Base-by-base conservation (phyloP, 2,888 invertebrate species). In the Apamea epomidion region DNA sequence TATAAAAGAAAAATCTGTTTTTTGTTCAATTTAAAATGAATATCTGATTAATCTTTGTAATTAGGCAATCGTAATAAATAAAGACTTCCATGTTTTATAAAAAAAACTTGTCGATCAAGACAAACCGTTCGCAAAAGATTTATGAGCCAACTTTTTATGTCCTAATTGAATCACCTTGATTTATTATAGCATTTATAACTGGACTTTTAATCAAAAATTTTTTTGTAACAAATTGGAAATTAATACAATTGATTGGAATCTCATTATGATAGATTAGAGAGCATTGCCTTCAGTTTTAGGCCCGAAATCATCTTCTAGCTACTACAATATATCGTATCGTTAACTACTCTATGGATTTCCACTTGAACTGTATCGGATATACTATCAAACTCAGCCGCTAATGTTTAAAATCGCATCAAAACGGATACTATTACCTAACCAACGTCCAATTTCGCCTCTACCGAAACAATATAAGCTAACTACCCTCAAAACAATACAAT, bases 91-190 rank as follows among this genome's bases (percentile, higher is more conserved):
- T n/a, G 21, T 82, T 74, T 51, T 51, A 67, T 37, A 74, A 60
- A 69, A 82, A 58, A 69, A 83, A 64, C 29, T 58, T 54, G 62
- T 77, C 69, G 64, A 83, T 83, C 64, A 78, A 84, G 62, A 71
- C 69, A 68, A 51, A 64, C 42, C 32, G 58, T 65, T 70, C 37
- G 58, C 6, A 58, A 83, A 64, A 84, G 70, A 70, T 85, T 83
- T 70, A 80, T 42, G 81, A 14, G 16, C 29, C 58, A 70, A 70
- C 51, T 73, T 81, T 64, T 74, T 68, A 25, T 60, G 37, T 74
- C 69, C 45, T 85, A 85, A 81, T 64, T 85, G 58, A 64, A 76
- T 73, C 82, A 76, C n/a, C 72, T 58, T 83, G 81, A 83, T 85
- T 85, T 85, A 86, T 85, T 86, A 64, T 1, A 64, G 14, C 25